Conservation (phyloP, 2,797 vertebrate genomes). For the Lepilemur ruficaudatus region DNA sequence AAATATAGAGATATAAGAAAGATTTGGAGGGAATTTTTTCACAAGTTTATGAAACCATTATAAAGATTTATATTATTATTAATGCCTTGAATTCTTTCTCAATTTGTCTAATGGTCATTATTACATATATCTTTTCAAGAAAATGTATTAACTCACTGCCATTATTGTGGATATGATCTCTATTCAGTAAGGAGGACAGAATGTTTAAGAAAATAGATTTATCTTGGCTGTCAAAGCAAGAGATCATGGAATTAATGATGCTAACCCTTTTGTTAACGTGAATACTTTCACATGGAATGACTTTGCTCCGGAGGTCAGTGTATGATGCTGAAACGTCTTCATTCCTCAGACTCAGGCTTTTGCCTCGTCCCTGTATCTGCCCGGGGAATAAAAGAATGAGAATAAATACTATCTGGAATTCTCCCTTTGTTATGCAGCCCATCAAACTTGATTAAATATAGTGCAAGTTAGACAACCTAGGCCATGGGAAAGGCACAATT, state of each 20-base stretch:
- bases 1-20: not conserved
- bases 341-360: conserved; percentile 26
- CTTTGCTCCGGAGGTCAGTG: conserved; percentile 59
- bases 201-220: conserved; percentile 67
- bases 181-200: conserved; percentile 2
- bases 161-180: conserved; percentile 15
- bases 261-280: conserved; percentile 61
- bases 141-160: conserved; percentile 30
- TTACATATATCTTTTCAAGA: conserved; percentile 26
- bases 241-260: conserved; percentile 69
- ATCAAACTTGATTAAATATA: conserved; percentile 74
- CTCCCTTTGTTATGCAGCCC: conserved; percentile 58
- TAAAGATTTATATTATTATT: conserved; percentile 28
- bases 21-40: not conserved
- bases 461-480: conserved; percentile 35
- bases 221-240: conserved; percentile 69
- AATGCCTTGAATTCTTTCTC: not conserved
- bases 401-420: conserved; percentile 67
- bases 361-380: conserved; percentile 34
- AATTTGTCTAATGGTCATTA: not conserved
- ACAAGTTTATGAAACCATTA: not conserved
- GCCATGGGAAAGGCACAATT: conserved; percentile 47
- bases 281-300: conserved; percentile 45
- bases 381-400: conserved; percentile 76
- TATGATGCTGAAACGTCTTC: conserved; percentile 47